These are phyloP conservation scores for Microtus californicus DNA, from an alignment of 2,797 vertebrate species.

Conservation along the genomic window DNA sequence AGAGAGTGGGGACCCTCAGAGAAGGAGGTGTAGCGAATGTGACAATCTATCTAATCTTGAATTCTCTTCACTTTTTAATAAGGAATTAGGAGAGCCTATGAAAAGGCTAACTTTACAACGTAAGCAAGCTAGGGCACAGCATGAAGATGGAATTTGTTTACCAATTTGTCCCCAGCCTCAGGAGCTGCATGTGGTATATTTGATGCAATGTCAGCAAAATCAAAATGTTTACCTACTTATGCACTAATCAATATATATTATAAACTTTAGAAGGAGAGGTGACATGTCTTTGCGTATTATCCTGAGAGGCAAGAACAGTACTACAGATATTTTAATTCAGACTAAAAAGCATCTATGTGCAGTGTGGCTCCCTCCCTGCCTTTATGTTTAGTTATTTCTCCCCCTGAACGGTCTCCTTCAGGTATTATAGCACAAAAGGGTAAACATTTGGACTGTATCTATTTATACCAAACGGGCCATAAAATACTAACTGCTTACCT, in stretches of 20 bases:
- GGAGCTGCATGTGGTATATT: neutral
- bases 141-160: neutral
- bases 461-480: too few relatives aligned
- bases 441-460: too few relatives aligned
- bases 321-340: neutral
- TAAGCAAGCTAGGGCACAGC: neutral
- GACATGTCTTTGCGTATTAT: neutral
- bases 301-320: neutral
- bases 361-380: neutral
- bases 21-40: neutral
- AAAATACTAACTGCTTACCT: too few relatives aligned
- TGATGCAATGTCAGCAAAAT: neutral
- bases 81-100: neutral
- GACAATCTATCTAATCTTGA: neutral
- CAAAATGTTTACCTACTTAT: neutral
- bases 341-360: neutral
- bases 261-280: neutral
- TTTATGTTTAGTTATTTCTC: too few relatives aligned
- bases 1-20: neutral
- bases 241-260: neutral
- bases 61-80: neutral
- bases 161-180: neutral
- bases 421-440: too few relatives aligned
- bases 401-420: too few relatives aligned
- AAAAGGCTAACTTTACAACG: neutral